These are phyloP conservation scores for Drosophila ogumai DNA, from an alignment of 1,140 invertebrate genomes.

Conservation along the genomic window DNA sequence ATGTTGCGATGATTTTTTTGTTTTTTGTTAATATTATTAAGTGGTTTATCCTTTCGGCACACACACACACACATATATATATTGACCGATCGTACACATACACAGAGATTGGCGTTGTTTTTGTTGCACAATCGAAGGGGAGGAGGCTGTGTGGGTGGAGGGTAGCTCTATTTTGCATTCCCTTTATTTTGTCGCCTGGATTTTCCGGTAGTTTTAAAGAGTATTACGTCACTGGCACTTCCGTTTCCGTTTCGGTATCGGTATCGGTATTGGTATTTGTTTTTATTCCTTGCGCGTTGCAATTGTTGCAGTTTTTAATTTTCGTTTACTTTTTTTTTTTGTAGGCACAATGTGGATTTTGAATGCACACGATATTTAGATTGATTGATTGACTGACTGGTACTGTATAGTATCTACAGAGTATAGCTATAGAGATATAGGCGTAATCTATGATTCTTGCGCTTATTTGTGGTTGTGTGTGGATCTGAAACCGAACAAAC, in stretches of 20 bases:
- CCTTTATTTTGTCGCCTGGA: slow-evolving; percentile 20
- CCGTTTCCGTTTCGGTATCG: slow-evolving; percentile 60
- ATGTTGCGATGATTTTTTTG: slow-evolving; percentile 15
- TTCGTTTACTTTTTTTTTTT: slow-evolving; percentile 22
- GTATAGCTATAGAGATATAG: slow-evolving; percentile 29
- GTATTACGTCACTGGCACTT: slow-evolving; percentile 82
- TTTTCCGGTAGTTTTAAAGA: slow-evolving; percentile 44
- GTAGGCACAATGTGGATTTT: slow-evolving; percentile 78
- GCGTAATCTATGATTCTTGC: slow-evolving; percentile 45
- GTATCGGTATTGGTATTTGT: slow-evolving; percentile 5
- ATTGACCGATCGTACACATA: slow-evolving; percentile 29
- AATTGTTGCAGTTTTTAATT: slow-evolving; percentile 54
- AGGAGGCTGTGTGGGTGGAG: slow-evolving; percentile 11
- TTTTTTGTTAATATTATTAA: slow-evolving; percentile 8
- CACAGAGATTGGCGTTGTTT: slow-evolving; percentile 41
- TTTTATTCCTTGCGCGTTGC: slow-evolving; percentile 43
- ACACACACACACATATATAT: slow-evolving; percentile 16
- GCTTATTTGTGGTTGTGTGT: slow-evolving; percentile 24
- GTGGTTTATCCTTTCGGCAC: slow-evolving; percentile 21
- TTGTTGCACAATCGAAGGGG: slow-evolving; percentile 63
- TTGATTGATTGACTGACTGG: slow-evolving; percentile 51
- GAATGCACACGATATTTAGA: slow-evolving; percentile 67
- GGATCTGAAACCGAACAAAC: slow-evolving; percentile 75
- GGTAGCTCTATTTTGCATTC: slow-evolving; percentile 18
- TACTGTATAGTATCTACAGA: slow-evolving; percentile 20